Base-by-base conservation (phyloP, 2,888 invertebrate genomes). In the Agrochola circellaris region DNA sequence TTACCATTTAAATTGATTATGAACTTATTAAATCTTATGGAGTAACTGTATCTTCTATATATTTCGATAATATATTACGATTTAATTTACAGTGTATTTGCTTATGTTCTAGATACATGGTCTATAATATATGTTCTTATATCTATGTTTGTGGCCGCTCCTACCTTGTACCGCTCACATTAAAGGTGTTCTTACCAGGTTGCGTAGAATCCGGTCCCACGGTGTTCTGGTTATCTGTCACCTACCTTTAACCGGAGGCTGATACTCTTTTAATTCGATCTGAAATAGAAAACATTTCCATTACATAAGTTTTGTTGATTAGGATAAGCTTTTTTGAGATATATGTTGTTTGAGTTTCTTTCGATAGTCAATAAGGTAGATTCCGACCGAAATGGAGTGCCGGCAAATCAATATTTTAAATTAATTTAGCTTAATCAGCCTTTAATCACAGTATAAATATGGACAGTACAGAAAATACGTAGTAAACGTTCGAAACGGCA, bases 171-270 rank as follows among this genome's bases (percentile, higher is more conserved):
- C 75, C 8, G 34, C 30, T 84, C 38, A 85, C 51, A 67, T 71
- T 9, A 51, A 3, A 1, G 81, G 66, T 62, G 54, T 9, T 64
- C 73, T 45, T 17, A 79, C 58, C 11, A 73, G 13, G 62, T 85
- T 79, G 0, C 87, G 75, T 0, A 87, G 73, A 15, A 87, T 85
- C n/a, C 69, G 60, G 9, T 75, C 76, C 87, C 85, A 85, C 4
- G 61, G n/a, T 11, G 62, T 38, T 4, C 66, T 60, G 3, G 68
- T 69, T 2, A 48, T 60, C 62, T 69, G 87, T 87, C 87, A 87
- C 75, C 87, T 85, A 13, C n/a, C n/a, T n/a, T 34, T 8, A 0
- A 64, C 70, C 0, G 73, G 51, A 0, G 6, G 45, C 9, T 67
- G 30, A 38, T 75, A 71, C 13, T 83, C 80, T 26, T 74, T 75